Percentiles rank a stretch among this genome's conserved stretches.
Evolutionary conservation across 2,113 vertebrate species (phyloP).

Genomic region (Scopus umbretta): DNA sequence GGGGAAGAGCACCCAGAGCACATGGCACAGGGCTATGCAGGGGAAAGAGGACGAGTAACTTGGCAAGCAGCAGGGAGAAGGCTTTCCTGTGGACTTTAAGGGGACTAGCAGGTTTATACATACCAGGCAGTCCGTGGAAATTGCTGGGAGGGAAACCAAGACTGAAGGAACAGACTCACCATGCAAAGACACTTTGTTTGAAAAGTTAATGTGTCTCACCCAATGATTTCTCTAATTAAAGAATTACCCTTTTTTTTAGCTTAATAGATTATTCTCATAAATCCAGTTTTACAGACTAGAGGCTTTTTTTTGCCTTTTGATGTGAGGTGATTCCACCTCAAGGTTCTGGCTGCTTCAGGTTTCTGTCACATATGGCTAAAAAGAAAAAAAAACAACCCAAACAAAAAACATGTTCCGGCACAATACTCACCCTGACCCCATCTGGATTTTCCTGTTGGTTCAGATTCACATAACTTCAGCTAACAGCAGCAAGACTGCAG

Average conservation of each 20-base stretch:
- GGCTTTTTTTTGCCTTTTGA: not conserved
- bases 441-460: conserved; percentile 13
- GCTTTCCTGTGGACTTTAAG: not conserved
- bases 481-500: not conserved
- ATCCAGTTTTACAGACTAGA: not conserved
- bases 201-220: not conserved
- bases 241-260: not conserved
- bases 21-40: not conserved
- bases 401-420: not conserved
- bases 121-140: not conserved
- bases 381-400: too few relatives aligned
- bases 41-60: not conserved
- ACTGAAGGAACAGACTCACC: not conserved
- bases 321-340: not conserved
- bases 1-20: not conserved
- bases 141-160: not conserved
- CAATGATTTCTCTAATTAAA: not conserved
- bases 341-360: not conserved
- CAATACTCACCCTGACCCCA: not conserved
- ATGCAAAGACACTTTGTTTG: not conserved
- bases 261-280: not conserved
- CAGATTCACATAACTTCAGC: not conserved
- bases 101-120: not conserved
- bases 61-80: not conserved
- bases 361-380: not conserved